Evolutionary conservation across 2,888 invertebrate species (phyloP).

Genomic region (Deroplatys truncata): DNA sequence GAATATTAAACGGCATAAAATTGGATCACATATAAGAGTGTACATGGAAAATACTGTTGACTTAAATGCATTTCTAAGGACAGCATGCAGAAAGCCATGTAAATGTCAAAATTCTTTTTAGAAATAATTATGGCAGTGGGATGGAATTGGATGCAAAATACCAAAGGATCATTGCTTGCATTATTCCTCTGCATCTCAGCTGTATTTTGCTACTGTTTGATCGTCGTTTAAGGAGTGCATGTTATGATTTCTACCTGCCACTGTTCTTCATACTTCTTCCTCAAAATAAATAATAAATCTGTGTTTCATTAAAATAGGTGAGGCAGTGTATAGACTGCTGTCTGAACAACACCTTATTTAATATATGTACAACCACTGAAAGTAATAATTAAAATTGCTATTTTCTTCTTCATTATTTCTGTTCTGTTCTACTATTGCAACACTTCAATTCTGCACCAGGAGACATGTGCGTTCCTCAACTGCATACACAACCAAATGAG

Average conservation of each 20-base stretch:
- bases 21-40: background rate
- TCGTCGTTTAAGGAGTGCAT: background rate
- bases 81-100: background rate
- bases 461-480: background rate
- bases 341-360: background rate
- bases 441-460: background rate
- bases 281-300: slow-evolving; percentile 4
- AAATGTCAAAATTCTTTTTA: background rate
- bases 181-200: background rate
- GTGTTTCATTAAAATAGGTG: background rate
- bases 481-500: slow-evolving; percentile 9
- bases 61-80: background rate
- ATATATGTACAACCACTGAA: background rate
- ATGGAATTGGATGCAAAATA: background rate
- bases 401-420: background rate
- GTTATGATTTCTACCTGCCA: background rate
- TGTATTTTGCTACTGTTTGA: background rate
- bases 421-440: background rate
- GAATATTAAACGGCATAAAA: background rate
- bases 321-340: background rate
- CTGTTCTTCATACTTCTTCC: background rate
- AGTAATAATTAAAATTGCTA: background rate
- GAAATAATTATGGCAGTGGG: background rate
- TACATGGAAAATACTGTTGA: background rate
- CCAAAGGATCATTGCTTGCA: background rate